A percentile compares a stretch with the other conserved stretches of the same genome.
phyloP scores from a whole-genome alignment of 1,140 invertebrate species.

The Pseudomyrmex dendroicus region DNA sequence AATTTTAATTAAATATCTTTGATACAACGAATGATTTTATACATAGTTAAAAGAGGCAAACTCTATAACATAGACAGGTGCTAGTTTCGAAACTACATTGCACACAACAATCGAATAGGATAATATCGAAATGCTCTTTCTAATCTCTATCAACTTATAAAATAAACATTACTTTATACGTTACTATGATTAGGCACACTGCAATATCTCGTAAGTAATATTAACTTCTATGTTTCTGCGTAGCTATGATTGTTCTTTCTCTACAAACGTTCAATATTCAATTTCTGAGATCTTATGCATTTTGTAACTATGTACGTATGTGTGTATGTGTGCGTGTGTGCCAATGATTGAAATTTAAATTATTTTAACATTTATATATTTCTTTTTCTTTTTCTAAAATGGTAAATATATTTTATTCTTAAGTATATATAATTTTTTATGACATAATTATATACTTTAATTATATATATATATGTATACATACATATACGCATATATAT shows the following conservation, averaged over 20 bases:
- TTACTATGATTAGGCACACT: conserved; percentile 79
- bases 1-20: conserved; percentile 66
- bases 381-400: conserved; percentile 21
- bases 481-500: conserved; percentile 19
- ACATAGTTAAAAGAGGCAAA: conserved; percentile 73
- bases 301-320: conserved; percentile 16
- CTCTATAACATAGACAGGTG: conserved; percentile 71
- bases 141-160: conserved; percentile 70
- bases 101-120: conserved; percentile 52
- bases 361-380: conserved; percentile 27
- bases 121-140: conserved; percentile 62
- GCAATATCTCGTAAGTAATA: conserved; percentile 41
- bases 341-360: conserved; percentile 56
- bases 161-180: conserved; percentile 71
- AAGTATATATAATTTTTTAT: conserved; percentile 42
- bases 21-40: conserved; percentile 68
- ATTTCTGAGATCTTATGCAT: conserved; percentile 60
- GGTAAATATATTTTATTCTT: conserved; percentile 40
- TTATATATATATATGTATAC: conserved; percentile 26
- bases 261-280: conserved; percentile 47
- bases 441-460: conserved; percentile 32
- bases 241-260: conserved; percentile 30
- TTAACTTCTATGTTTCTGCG: neutral
- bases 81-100: conserved; percentile 73
- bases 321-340: conserved; percentile 8